A percentile compares a stretch with the other conserved stretches of the same genome.
Evolutionary conservation across 2,888 invertebrate genomes (phyloP).

Genomic region (Drosophila vallismaia): DNA sequence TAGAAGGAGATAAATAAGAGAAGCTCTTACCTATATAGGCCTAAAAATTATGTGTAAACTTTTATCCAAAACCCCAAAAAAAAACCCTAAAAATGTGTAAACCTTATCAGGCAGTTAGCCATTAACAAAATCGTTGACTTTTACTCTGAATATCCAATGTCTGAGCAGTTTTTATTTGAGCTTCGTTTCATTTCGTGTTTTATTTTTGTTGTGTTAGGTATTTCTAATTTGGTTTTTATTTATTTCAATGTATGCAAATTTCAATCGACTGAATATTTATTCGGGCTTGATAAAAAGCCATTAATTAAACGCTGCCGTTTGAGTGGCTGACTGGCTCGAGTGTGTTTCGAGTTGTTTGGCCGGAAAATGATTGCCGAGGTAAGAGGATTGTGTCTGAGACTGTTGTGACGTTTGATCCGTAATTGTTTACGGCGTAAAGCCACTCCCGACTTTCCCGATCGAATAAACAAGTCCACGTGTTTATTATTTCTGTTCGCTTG

Average conservation of each 20-base stretch:
- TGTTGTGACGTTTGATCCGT: constrained; percentile 32
- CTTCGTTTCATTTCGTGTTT: neutral
- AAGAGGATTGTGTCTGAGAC: constrained; percentile 29
- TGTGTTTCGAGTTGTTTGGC: constrained; percentile 27
- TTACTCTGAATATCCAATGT: constrained; percentile 67
- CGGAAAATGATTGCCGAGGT: constrained; percentile 46
- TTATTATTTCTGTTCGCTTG: constrained; percentile 34
- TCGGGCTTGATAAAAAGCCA: constrained; percentile 56
- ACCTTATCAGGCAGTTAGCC: constrained; percentile 46
- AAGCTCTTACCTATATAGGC: too few species aligned
- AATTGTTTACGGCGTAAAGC: constrained; percentile 38
- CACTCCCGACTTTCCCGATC: constrained; percentile 23
- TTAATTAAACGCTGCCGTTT: constrained; percentile 63
- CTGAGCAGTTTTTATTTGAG: constrained; percentile 20
- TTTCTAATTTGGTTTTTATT: constrained; percentile 43
- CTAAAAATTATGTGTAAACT: neutral
- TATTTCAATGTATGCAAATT: constrained; percentile 70
- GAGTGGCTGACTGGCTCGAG: constrained; percentile 44
- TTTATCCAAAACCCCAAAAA: neutral
- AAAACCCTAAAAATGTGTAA: constrained; percentile 56
- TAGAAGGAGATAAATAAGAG: neutral
- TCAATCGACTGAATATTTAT: constrained; percentile 49
- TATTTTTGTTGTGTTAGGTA: too few species aligned
- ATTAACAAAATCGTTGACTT: constrained; percentile 63
- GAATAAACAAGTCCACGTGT: constrained; percentile 39